A percentile compares a stretch with the other conserved stretches of the same genome.
Evolutionary conservation across 1,140 invertebrate genomes (phyloP).

Genomic region (Bathynomus jamesi): DNA sequence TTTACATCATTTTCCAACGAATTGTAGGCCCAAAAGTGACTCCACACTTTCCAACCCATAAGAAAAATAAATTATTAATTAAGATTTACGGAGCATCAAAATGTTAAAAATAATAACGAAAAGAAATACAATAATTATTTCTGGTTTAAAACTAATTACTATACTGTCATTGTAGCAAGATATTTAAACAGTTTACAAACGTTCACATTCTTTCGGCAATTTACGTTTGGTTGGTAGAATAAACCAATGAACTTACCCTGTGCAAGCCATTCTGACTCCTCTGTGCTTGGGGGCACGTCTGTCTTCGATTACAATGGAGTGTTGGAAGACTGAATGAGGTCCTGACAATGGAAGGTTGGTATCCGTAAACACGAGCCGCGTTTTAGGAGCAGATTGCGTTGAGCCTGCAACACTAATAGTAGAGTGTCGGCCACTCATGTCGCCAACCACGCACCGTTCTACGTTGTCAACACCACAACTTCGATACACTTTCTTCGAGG

Average conservation of each 20-base stretch:
- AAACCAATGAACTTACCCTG: slow-evolving; percentile 64
- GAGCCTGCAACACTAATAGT: slow-evolving; percentile 63
- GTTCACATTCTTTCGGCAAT: too few relatives aligned
- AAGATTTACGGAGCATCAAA: too few relatives aligned
- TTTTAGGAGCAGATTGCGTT: slow-evolving; percentile 54
- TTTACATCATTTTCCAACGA: too few relatives aligned
- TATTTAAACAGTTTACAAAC: too few relatives aligned
- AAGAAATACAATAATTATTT: too few relatives aligned
- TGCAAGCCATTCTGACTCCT: slow-evolving; percentile 78
- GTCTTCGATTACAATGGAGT: slow-evolving; percentile 80
- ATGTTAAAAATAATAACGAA: too few relatives aligned
- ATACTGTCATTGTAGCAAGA: too few relatives aligned
- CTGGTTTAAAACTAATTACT: too few relatives aligned
- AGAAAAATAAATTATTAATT: too few relatives aligned
- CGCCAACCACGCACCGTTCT: slow-evolving; percentile 48
- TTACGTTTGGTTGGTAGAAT: too few relatives aligned
- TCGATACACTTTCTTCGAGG: slow-evolving; percentile 35
- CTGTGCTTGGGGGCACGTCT: slow-evolving; percentile 75
- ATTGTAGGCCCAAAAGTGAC: too few relatives aligned
- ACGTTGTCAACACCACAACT: slow-evolving; percentile 44
- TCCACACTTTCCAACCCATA: too few relatives aligned
- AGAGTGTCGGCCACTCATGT: slow-evolving; percentile 56
- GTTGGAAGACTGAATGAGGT: slow-evolving; percentile 62
- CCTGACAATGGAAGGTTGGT: slow-evolving; percentile 65
- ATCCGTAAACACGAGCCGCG: slow-evolving; percentile 71